These are phyloP conservation scores for Cephalopachus bancanus DNA, from an alignment of 2,797 vertebrate species.

Conservation along the genomic window DNA sequence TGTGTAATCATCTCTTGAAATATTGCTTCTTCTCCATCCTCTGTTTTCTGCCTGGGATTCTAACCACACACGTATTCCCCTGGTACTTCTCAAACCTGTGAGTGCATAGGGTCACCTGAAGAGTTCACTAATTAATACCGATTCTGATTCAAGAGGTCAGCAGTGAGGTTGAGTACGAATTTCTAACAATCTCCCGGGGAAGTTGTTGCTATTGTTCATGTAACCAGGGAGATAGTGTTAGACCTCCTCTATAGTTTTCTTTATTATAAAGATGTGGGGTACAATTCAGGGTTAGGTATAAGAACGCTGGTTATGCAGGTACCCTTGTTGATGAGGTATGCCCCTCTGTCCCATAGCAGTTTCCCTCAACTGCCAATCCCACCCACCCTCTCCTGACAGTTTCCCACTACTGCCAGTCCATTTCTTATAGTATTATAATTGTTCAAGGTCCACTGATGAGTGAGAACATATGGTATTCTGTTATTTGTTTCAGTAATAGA, in stretches of 20 bases:
- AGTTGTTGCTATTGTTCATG: background rate
- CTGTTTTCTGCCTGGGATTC: background rate
- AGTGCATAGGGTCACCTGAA: background rate
- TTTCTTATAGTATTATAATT: too few species aligned
- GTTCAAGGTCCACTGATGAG: too few species aligned
- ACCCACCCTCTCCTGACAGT: too few species aligned
- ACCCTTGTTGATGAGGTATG: too few species aligned
- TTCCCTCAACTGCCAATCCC: too few species aligned
- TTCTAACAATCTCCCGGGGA: background rate
- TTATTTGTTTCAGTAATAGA: too few species aligned
- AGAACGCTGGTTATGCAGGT: too few species aligned
- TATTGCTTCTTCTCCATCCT: background rate
- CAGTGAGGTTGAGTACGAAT: background rate
- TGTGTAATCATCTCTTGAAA: background rate
- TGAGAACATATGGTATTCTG: too few species aligned
- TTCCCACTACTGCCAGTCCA: too few species aligned
- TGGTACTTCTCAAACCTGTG: background rate
- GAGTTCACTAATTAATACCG: background rate
- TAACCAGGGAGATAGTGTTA: background rate
- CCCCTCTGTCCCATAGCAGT: too few species aligned
- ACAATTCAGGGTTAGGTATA: too few species aligned
- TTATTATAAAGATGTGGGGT: too few species aligned
- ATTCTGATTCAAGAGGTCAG: background rate
- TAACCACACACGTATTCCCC: background rate
- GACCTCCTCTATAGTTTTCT: background rate